Percentiles rank a stretch among this genome's conserved stretches.
These are phyloP conservation scores for Paralinhomoeus sp. DNA, from an alignment of 2,888 invertebrate species.

Conservation along the genomic window DNA sequence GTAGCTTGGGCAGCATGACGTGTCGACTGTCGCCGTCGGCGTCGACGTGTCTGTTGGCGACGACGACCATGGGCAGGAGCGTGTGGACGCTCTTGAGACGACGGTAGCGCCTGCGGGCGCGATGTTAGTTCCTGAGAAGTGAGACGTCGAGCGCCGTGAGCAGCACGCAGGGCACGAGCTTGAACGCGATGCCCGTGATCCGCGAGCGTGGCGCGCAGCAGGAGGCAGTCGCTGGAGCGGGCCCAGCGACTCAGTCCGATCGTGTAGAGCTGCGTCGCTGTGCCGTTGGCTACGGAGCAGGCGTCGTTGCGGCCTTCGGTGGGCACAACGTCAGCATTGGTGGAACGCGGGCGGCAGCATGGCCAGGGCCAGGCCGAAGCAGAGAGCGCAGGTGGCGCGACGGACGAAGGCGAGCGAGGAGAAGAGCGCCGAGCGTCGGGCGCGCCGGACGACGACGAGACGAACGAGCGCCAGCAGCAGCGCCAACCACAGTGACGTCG, in stretches of 20 bases:
- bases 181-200: background rate
- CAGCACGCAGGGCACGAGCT: constrained; percentile 20
- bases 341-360: background rate
- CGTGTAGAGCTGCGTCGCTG: too few species aligned
- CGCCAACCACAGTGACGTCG: constrained; percentile 1
- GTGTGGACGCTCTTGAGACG: too few species aligned
- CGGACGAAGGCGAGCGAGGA: background rate
- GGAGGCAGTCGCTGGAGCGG: background rate
- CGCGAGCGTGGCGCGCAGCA: background rate
- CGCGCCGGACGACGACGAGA: background rate
- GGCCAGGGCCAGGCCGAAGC: background rate
- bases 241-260: background rate
- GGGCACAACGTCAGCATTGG: background rate
- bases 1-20: too few species aligned
- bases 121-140: constrained; percentile 8
- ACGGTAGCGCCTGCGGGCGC: background rate
- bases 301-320: background rate
- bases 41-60: too few species aligned
- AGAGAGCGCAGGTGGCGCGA: background rate
- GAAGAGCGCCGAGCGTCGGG: background rate
- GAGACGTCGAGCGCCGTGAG: constrained; percentile 20
- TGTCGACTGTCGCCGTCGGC: too few species aligned
- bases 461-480: background rate
- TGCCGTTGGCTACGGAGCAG: too few species aligned
- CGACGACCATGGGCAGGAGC: too few species aligned